Conservation (phyloP, 2,113 vertebrate species). For the Dipodomys merriami region DNA sequence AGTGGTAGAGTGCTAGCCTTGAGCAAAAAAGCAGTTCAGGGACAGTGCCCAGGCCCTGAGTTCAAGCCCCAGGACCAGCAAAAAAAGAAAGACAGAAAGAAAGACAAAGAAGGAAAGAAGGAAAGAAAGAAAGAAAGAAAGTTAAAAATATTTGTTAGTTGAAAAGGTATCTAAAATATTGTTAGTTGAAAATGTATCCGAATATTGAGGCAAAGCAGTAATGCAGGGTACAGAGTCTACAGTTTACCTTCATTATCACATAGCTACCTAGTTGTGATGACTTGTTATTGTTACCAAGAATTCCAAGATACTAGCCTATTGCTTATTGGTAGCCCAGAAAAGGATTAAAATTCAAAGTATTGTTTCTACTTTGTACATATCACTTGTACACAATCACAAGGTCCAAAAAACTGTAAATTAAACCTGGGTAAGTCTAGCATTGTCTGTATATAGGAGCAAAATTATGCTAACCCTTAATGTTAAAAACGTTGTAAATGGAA, state of each 20-base stretch:
- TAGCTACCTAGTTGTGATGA: background rate
- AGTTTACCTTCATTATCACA: background rate
- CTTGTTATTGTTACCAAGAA: background rate
- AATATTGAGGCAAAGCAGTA: no score
- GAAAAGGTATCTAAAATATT: background rate
- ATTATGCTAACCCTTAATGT: background rate
- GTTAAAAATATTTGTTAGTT: no score
- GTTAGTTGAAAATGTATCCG: background rate
- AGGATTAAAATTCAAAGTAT: background rate
- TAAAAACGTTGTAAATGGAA: background rate
- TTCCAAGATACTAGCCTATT: background rate
- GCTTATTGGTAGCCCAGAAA: background rate
- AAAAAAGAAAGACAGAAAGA: no score
- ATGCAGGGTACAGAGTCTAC: background rate
- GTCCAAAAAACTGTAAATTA: background rate
- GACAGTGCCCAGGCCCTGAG: no score
- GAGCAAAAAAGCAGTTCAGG: no score
- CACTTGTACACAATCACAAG: background rate
- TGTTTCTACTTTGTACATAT: background rate
- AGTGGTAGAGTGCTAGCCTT: no score
- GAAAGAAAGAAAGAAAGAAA: no score
- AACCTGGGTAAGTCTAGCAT: background rate
- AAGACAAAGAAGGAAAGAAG: no score
- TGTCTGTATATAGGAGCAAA: background rate
- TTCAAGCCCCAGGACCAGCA: no score